Percentiles rank a stretch among this genome's conserved stretches.
Evolutionary conservation across 2,113 vertebrate genomes (phyloP).

Genomic region (Noturus placidus): DNA sequence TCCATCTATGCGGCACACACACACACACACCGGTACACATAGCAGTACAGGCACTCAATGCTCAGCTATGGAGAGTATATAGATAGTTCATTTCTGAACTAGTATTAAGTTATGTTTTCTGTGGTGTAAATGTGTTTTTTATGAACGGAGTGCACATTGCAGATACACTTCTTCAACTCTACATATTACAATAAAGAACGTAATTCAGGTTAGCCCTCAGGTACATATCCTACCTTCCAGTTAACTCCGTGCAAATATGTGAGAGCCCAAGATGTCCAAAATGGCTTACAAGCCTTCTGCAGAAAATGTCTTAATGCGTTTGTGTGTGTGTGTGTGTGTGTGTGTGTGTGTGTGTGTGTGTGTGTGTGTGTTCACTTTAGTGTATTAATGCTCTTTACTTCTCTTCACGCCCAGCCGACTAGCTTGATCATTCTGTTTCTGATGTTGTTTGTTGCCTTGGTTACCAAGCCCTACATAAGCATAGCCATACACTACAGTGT

Average conservation of each 20-base stretch:
- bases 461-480: conserved; percentile 73
- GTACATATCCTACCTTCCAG: neutral
- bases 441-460: conserved; percentile 79
- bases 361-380: neutral
- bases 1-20: neutral
- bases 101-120: no score
- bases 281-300: conserved; percentile 2
- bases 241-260: neutral
- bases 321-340: neutral
- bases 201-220: neutral
- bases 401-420: conserved; percentile 64
- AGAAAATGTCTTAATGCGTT: neutral
- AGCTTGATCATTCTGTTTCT: conserved; percentile 67
- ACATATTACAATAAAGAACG: neutral
- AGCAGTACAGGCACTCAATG: neutral
- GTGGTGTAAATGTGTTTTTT: neutral
- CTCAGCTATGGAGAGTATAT: neutral
- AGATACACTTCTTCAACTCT: neutral
- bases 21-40: neutral
- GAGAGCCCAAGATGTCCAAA: neutral
- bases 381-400: conserved; percentile 42
- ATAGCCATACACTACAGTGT: conserved; percentile 59
- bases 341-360: neutral
- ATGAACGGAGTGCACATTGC: neutral
- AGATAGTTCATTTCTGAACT: neutral